Conservation (phyloP, 2,113 vertebrate genomes). For the Sylvia atricapilla region DNA sequence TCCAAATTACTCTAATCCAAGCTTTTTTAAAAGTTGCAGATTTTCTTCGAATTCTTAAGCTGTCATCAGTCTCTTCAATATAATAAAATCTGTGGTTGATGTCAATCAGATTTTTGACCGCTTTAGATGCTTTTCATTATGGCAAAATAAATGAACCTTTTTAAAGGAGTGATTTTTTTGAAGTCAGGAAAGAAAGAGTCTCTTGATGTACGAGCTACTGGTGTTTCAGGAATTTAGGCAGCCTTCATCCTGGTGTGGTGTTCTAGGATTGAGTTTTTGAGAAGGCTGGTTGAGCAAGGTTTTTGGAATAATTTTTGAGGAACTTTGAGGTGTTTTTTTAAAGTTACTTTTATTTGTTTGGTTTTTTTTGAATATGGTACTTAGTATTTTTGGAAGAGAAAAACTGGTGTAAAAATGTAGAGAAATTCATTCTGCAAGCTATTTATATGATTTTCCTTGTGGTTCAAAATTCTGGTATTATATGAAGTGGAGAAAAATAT, state of each 20-base stretch:
- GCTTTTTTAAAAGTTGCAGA: rapidly evolving
- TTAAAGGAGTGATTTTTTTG: not conserved
- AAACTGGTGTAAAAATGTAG: not conserved
- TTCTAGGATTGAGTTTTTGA: not conserved
- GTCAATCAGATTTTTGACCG: not conserved
- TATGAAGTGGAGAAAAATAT: not conserved
- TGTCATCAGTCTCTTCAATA: not conserved
- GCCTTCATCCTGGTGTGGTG: not conserved
- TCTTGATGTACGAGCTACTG: not conserved
- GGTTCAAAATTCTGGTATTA: not conserved
- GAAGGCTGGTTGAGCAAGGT: not conserved
- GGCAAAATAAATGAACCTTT: not conserved
- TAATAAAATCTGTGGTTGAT: not conserved
- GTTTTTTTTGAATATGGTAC: not conserved
- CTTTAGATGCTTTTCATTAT: not conserved
- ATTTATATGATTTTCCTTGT: not conserved
- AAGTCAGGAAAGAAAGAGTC: not conserved
- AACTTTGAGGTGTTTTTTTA: not conserved
- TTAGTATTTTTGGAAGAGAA: not conserved
- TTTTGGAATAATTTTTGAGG: not conserved
- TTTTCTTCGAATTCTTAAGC: not conserved
- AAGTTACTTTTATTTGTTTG: not conserved
- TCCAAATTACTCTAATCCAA: not conserved
- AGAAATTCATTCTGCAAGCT: not conserved
- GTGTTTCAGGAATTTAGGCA: not conserved